These are phyloP conservation scores for Anthopleura sola DNA, from an alignment of 64 coral and sea anemone genomes.

Conservation along the genomic window DNA sequence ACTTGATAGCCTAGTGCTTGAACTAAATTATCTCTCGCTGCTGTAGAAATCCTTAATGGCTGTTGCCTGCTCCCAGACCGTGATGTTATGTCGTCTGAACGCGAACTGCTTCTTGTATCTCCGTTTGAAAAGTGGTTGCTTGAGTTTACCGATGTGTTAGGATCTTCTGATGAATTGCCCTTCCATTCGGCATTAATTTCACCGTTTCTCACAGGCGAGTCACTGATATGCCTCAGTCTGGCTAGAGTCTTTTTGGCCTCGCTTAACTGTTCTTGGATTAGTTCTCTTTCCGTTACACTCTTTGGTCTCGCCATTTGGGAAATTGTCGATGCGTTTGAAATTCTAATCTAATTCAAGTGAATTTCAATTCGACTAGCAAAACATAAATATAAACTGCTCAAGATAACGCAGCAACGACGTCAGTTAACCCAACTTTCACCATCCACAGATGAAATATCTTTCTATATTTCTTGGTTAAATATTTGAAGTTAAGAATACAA, in stretches of 20 bases:
- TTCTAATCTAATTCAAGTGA: background rate
- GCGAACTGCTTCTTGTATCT: conserved; percentile 4
- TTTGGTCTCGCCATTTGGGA: conserved; percentile 37
- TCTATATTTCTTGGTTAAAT: background rate
- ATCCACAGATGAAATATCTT: background rate
- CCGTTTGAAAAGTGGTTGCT: background rate
- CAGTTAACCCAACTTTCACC: background rate
- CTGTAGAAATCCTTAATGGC: conserved; percentile 12
- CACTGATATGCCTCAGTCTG: conserved; percentile 20
- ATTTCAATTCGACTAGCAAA: background rate
- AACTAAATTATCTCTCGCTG: conserved; percentile 67
- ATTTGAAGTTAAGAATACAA: background rate
- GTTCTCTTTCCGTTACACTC: conserved; percentile 31
- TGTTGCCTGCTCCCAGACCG: background rate
- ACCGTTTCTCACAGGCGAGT: background rate
- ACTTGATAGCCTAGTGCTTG: conserved; percentile 64
- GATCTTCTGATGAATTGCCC: background rate
- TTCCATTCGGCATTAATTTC: background rate
- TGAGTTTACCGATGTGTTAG: background rate
- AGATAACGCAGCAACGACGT: background rate
- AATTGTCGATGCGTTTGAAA: background rate
- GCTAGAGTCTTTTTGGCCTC: conserved; percentile 42
- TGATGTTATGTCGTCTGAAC: conserved; percentile 3
- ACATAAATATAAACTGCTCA: background rate
- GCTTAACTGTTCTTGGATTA: conserved; percentile 41